Percentiles rank a stretch among this genome's conserved stretches.
These are phyloP conservation scores for Chloromyia formosa DNA, from an alignment of 2,888 invertebrate genomes.

Conservation along the genomic window DNA sequence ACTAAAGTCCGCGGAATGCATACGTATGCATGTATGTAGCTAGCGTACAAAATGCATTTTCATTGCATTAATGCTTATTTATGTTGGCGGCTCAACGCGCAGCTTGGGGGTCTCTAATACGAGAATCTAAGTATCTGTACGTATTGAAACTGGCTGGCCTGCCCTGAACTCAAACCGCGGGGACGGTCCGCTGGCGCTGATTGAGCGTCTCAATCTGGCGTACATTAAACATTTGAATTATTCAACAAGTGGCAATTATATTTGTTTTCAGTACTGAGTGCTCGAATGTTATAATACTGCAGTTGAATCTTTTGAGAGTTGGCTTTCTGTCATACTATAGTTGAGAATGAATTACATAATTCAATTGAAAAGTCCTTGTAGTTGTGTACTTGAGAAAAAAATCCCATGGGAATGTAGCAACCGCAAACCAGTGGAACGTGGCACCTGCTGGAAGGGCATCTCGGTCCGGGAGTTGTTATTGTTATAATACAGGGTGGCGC, in stretches of 20 bases:
- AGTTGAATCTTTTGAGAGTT: neutral
- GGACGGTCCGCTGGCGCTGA: neutral
- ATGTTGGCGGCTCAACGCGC: conserved; percentile 17
- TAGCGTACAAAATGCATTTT: neutral
- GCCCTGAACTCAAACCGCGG: conserved; percentile 27
- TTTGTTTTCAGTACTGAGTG: neutral
- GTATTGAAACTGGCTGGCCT: conserved; percentile 1
- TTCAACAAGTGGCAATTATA: conserved; percentile 28
- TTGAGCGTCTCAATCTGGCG: conserved; percentile 35
- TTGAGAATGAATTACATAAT: conserved; percentile 1
- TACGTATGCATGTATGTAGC: conserved; percentile 7
- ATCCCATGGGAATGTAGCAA: too few relatives aligned
- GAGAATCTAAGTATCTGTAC: neutral
- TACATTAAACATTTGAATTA: conserved; percentile 34
- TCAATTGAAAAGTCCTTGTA: neutral
- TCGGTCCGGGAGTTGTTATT: too few relatives aligned
- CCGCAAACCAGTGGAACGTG: too few relatives aligned
- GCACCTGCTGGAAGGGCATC: too few relatives aligned
- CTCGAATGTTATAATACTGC: neutral
- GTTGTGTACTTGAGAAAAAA: too few relatives aligned
- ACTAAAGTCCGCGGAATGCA: conserved; percentile 33
- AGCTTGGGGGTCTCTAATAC: conserved; percentile 10
- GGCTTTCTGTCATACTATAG: neutral
- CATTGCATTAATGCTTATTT: conserved; percentile 30
- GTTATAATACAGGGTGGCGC: too few relatives aligned